Conservation (phyloP, 2,888 invertebrate genomes). For the Agrotis puta region DNA sequence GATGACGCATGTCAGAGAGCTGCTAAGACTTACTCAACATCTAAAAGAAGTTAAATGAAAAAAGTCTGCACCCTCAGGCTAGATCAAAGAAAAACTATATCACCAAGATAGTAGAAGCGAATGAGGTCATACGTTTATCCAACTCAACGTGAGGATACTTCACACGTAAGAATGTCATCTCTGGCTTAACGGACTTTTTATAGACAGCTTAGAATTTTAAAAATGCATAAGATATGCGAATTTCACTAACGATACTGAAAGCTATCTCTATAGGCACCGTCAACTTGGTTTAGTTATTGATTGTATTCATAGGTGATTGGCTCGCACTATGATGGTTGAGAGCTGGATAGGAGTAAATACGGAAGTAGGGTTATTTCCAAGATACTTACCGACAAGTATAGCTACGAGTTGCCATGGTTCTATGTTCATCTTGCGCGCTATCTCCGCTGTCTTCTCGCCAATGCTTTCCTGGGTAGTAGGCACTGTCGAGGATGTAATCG, state of each 20-base stretch:
- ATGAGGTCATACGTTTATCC: constrained; percentile 23
- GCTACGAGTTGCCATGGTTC: constrained; percentile 96
- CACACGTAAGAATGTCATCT: constrained; percentile 9
- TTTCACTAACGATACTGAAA: no score
- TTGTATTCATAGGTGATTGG: no score
- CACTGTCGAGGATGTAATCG: constrained; percentile 68
- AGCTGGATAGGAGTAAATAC: not conserved
- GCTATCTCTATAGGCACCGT: no score
- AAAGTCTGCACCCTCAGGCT: not conserved
- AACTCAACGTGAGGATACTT: constrained; percentile 25
- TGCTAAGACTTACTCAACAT: no score
- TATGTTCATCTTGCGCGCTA: constrained; percentile 94
- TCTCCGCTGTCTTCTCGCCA: constrained; percentile 90
- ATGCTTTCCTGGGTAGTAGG: constrained; percentile 87
- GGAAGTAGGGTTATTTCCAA: not conserved
- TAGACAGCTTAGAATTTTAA: no score
- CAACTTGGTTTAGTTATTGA: no score
- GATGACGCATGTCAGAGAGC: no score
- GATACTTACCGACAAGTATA: constrained; percentile 94
- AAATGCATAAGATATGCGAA: no score
- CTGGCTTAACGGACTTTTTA: not conserved
- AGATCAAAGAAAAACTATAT: constrained; percentile 9
- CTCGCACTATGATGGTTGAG: not conserved
- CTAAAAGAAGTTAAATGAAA: constrained; percentile 1
- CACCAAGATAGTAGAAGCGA: not conserved